phyloP scores from a whole-genome alignment of 2,113 vertebrate species.

The Rhinogobius similis region DNA sequence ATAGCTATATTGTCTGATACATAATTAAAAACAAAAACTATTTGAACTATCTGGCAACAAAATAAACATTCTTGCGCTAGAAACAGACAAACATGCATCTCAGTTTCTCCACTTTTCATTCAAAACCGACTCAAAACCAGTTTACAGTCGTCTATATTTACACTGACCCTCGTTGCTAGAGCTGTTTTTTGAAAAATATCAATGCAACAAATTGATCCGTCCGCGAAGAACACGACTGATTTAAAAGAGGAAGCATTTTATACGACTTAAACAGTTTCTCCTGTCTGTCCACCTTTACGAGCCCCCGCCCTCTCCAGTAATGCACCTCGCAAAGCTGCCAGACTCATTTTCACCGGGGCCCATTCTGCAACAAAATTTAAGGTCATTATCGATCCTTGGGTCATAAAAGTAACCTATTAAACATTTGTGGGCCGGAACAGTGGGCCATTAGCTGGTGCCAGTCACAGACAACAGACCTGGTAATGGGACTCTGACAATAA shows the following conservation, averaged over 20 bases:
- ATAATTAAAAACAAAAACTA: too few relatives aligned
- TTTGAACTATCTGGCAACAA: too few relatives aligned
- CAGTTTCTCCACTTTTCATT: too few relatives aligned
- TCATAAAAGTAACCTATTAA: constrained; percentile 39
- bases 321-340: not conserved
- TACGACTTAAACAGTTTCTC: not conserved
- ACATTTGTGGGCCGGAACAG: constrained; percentile 39
- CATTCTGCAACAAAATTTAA: not conserved
- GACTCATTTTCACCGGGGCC: not conserved
- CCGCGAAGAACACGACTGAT: not conserved
- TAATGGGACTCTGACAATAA: constrained; percentile 18
- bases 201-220: not conserved
- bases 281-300: not conserved
- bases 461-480: constrained; percentile 4
- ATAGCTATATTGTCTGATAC: too few relatives aligned
- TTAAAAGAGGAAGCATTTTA: not conserved
- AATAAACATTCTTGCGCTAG: too few relatives aligned
- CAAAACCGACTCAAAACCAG: too few relatives aligned
- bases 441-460: constrained; percentile 13
- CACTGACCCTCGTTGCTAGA: not conserved
- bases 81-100: not conserved
- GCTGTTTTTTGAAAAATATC: not conserved
- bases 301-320: constrained; percentile 7
- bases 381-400: constrained; percentile 31
- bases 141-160: too few relatives aligned